Evolutionary conservation across 2,113 vertebrate genomes (phyloP), one percentile per base, ranked within the genome.

Genomic region (Atrichornis clamosus): DNA sequence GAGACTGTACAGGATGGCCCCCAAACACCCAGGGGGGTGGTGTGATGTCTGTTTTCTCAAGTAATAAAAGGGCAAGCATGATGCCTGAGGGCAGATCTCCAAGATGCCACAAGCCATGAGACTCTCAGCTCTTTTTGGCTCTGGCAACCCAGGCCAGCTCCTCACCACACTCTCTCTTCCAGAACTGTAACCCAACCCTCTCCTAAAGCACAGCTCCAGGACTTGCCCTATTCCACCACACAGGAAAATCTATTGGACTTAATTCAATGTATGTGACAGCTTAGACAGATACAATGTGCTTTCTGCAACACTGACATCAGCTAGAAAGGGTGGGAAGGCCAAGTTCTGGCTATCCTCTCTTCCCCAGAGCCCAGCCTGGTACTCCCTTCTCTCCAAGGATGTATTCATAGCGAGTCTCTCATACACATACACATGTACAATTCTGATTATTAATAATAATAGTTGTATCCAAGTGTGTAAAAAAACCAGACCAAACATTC

Each of bases 281-380:
- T 4, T 4, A 2, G n/a, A n/a, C 39, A 47, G 26, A 44, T 13
- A 23, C 35, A 35, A 6, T 19, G 22, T 1, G 1, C 26, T n/a
- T 64, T 65, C 6, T 55, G 64, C 4, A 1, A 50, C 49, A 76
- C 33, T 33, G 44, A 52, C 37, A 64, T 32, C 2, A 3, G 16
- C 28, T 7, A 24, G 37, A 37, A 65, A 46, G 22, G 16, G 21
- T n/a, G 12, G 49, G 44, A 78, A 94, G 68, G 33, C 47, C 78
- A 83, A 18, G 10, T 11, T 46, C 26, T 33, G 23, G 18, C 55
- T 41, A 13, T 32, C 10, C 24, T 39, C 30, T 58, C 41, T 62
- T 67, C 42, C 26, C 20, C 42, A 35, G 18, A 73, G 24, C 35
- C 27, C 58, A 32, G 39, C 39, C 39, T 13, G 13, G 12, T 23